Evolutionary conservation across 2,797 vertebrate species (phyloP).

Genomic region (Myotis pilosus): DNA sequence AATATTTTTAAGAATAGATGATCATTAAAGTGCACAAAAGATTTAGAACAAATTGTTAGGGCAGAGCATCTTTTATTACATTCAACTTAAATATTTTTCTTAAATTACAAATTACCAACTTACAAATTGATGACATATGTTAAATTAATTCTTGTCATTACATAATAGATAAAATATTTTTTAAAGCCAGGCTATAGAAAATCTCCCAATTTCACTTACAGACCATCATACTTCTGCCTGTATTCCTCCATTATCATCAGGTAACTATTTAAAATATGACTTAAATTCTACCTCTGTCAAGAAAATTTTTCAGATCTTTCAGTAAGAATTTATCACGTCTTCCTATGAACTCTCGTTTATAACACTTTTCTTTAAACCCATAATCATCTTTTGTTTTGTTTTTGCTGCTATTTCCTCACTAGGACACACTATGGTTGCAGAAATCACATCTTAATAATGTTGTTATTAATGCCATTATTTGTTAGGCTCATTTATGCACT

Average conservation of each 20-base stretch:
- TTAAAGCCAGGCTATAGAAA: background rate
- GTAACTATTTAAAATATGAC: background rate
- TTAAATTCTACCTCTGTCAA: background rate
- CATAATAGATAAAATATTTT: background rate
- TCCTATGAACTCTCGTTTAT: background rate
- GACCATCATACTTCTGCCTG: background rate
- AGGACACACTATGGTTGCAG: background rate
- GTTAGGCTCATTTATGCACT: background rate
- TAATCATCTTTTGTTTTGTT: background rate
- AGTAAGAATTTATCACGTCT: background rate
- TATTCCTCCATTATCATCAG: background rate
- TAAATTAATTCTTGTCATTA: background rate
- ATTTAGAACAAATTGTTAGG: background rate
- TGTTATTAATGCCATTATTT: background rate
- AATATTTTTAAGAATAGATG: background rate
- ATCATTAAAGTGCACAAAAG: background rate
- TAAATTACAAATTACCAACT: background rate
- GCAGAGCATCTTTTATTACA: background rate
- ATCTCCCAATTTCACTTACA: background rate
- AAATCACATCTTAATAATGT: background rate
- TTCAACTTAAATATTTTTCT: background rate
- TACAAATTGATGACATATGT: background rate
- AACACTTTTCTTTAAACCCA: background rate
- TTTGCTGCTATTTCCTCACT: too few relatives aligned
- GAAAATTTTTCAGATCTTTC: background rate